Percentiles rank a stretch among this genome's conserved stretches.
These are phyloP conservation scores for Micrastur ruficollis DNA, from an alignment of 2,797 vertebrate genomes.

Conservation along the genomic window DNA sequence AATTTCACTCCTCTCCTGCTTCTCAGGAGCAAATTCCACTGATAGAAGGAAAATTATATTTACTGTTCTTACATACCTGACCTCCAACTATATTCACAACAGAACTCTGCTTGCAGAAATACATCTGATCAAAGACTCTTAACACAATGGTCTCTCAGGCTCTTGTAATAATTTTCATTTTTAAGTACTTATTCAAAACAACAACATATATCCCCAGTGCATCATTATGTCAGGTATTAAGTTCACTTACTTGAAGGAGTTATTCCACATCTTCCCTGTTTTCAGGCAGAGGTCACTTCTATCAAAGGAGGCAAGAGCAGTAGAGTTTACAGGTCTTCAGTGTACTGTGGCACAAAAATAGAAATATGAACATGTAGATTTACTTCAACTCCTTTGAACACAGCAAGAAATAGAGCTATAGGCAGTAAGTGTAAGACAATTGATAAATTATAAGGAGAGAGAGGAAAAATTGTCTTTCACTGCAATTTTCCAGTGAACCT, in stretches of 20 bases:
- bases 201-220: background rate
- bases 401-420: background rate
- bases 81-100: background rate
- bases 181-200: background rate
- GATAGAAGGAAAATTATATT: background rate
- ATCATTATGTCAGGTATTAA: background rate
- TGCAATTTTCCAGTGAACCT: background rate
- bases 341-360: background rate
- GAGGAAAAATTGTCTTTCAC: background rate
- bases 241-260: background rate
- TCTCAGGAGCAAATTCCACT: background rate
- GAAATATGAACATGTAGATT: background rate
- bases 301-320: background rate
- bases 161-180: background rate
- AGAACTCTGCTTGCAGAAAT: background rate
- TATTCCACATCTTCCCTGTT: background rate
- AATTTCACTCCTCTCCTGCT: background rate
- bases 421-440: background rate
- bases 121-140: background rate
- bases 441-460: background rate
- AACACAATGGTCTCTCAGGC: background rate
- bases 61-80: background rate
- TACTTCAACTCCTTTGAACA: background rate
- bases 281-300: background rate
- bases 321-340: background rate